Evolutionary conservation across 2,797 vertebrate genomes (phyloP).

Genomic region (Falco peregrinus): DNA sequence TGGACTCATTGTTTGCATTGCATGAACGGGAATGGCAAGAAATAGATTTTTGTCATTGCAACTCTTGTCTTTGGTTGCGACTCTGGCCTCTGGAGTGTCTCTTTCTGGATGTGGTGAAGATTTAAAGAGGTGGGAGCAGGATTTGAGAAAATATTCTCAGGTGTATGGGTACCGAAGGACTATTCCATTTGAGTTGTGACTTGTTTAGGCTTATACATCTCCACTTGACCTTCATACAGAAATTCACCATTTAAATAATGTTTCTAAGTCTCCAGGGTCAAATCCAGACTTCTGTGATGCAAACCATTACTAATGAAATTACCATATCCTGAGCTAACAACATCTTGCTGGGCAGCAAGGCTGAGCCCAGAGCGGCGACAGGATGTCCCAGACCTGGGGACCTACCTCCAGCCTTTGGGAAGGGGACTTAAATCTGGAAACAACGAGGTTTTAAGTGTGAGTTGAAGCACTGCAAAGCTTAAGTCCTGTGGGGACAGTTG

Average conservation of each 20-base stretch:
- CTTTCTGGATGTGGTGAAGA: not conserved
- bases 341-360: not conserved
- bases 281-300: not conserved
- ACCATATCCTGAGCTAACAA: not conserved
- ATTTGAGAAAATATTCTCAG: not conserved
- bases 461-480: not conserved
- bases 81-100: not conserved
- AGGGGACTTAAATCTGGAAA: not conserved
- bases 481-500: not conserved
- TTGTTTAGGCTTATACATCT: not conserved
- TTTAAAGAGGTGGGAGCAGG: not conserved
- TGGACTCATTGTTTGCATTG: not conserved
- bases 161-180: not conserved
- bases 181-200: not conserved
- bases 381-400: not conserved
- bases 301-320: not conserved
- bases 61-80: not conserved
- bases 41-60: not conserved
- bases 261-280: slow-evolving; percentile 33
- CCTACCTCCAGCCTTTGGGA: not conserved
- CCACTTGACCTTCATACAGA: slow-evolving; percentile 13
- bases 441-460: not conserved
- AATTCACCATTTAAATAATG: slow-evolving; percentile 8
- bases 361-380: not conserved
- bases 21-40: not conserved